Evolutionary conservation across 2,797 vertebrate species (phyloP).

Genomic region (Macrochelys suwanniensis): DNA sequence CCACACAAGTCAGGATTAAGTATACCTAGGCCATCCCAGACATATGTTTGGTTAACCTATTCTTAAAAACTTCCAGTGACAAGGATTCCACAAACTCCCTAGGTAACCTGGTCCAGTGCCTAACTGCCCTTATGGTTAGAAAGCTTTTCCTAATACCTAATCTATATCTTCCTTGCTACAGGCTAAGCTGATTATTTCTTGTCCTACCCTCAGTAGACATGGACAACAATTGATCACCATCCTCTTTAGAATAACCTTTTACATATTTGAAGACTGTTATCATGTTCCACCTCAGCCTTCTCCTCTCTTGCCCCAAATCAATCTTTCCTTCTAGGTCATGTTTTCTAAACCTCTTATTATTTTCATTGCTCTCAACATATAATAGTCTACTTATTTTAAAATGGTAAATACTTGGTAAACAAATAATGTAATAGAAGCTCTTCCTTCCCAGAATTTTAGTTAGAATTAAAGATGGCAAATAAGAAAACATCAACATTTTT

Average conservation of each 20-base stretch:
- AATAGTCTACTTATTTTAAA: neutral
- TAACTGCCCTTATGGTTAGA: neutral
- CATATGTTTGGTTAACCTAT: neutral
- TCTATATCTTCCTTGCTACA: neutral
- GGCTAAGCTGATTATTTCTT: neutral
- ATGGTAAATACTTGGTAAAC: neutral
- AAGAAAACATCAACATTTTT: neutral
- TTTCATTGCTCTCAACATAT: neutral
- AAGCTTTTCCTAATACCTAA: neutral
- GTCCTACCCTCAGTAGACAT: neutral
- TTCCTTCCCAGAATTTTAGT: neutral
- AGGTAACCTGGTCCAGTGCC: neutral
- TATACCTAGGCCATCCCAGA: neutral
- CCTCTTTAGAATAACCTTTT: neutral
- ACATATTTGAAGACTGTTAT: neutral
- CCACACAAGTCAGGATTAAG: neutral
- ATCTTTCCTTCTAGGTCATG: neutral
- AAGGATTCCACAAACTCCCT: neutral
- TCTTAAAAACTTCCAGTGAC: neutral
- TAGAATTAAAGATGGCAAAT: slow-evolving; percentile 4
- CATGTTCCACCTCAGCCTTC: neutral
- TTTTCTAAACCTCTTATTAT: neutral
- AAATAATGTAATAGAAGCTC: neutral
- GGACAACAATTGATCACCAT: neutral
- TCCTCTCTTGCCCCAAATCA: neutral